Base-by-base conservation (phyloP, 2,888 invertebrate species). In the Hirtodrosophila alboralis region DNA sequence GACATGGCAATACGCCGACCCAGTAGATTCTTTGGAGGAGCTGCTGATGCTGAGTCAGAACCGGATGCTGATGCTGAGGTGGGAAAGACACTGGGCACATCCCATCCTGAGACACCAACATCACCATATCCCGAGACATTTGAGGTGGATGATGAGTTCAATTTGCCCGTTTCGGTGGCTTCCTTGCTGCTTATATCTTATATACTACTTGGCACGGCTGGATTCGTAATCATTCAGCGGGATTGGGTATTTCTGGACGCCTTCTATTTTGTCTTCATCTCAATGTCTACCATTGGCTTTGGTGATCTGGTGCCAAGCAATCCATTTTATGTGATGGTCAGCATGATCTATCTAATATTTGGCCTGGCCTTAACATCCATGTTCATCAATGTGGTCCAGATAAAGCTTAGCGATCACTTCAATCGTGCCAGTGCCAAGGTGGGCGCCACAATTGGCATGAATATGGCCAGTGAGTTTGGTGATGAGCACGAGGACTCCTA, bases 251-350 rank as follows among this genome's bases (percentile, higher is more conserved):
- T 97, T 90, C 95, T 98, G 84, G 96, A 97, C 59, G 95, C 98
- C 0, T 97, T 99, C 89, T 99, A 99, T 90, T 99, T 98, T 89
- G 96, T 98, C 3, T 98, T 98, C 89, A 96, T 98, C 78, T 97
- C 98, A 0, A 96, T 98, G 94, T 96, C 97, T 1, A 99, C 98
- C 0, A 98, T 99, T 56, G 98, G 98, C n/a, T 96, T 98, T 78
- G 98, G 98, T 2, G 98, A 98, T 91, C 93, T 95, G 64, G 96
- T 97, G 0, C 98, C 98, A 1, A 93, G 95, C 89, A 95, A 97
- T 91, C 97, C 97, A 0, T 92, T 94, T 72, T 94, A 93, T 84
- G 96, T 98, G 94, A 95, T 98, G 92, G 93, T 95, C 51, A 96
- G 97, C 28, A 97, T 98, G 81, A 93, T 98, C 38, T 98, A 99